Evolutionary conservation across 1,140 invertebrate species (phyloP).

Genomic region (Neuroterus valhalla): DNA sequence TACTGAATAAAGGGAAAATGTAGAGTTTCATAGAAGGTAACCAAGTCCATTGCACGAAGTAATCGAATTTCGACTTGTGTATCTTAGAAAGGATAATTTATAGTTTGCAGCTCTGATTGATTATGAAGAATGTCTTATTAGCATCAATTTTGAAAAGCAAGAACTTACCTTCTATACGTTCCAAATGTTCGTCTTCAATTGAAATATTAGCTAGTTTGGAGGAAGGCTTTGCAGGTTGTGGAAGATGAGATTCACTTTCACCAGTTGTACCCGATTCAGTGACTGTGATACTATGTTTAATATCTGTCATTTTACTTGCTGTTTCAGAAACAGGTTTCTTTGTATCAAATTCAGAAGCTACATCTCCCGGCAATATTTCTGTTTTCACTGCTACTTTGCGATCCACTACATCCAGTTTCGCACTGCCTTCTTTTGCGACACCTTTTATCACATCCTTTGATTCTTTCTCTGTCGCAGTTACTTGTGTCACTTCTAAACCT

Average conservation of each 20-base stretch:
- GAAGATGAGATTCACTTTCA: constrained; percentile 73
- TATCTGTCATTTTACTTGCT: constrained; percentile 66
- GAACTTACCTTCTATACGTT: constrained; percentile 76
- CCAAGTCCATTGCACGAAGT: too few relatives aligned
- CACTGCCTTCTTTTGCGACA: constrained; percentile 67
- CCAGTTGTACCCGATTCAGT: constrained; percentile 73
- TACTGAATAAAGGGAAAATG: too few relatives aligned
- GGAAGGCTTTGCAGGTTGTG: constrained; percentile 65
- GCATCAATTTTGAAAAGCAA: constrained; percentile 12
- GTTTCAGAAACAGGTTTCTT: constrained; percentile 57
- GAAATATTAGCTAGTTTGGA: constrained; percentile 60
- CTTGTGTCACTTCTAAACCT: constrained; percentile 63
- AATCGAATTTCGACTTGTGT: neutral
- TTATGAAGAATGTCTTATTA: neutral
- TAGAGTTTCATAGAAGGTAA: too few relatives aligned
- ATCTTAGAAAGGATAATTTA: neutral
- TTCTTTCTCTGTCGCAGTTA: constrained; percentile 66
- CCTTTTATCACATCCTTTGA: constrained; percentile 67
- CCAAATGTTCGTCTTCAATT: constrained; percentile 65
- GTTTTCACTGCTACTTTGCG: constrained; percentile 66
- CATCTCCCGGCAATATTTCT: constrained; percentile 66
- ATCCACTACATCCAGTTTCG: constrained; percentile 65
- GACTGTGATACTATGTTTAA: constrained; percentile 74
- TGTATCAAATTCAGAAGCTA: constrained; percentile 62
- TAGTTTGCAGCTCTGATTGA: neutral